phyloP scores from a whole-genome alignment of 64 coral and sea anemone species.

The Actinia equina region DNA sequence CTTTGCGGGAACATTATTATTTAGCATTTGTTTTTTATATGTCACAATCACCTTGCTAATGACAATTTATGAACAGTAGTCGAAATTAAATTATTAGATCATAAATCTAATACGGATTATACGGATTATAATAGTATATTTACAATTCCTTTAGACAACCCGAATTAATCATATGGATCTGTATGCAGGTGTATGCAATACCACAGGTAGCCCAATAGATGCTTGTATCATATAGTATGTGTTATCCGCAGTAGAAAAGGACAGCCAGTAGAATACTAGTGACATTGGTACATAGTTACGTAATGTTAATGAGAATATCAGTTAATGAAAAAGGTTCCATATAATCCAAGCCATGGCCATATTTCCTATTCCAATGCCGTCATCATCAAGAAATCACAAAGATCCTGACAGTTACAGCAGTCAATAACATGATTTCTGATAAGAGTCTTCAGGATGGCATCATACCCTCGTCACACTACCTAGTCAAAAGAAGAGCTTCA shows the following conservation, averaged over 20 bases:
- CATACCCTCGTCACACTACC: conserved; percentile 30
- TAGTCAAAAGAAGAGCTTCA: conserved; percentile 33
- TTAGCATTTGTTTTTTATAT: no score
- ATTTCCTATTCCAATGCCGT: background rate
- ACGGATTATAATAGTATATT: background rate
- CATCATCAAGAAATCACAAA: background rate
- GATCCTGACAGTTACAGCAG: background rate
- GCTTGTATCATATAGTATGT: no score
- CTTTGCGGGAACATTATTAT: no score
- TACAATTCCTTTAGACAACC: background rate
- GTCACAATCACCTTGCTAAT: no score
- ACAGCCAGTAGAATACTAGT: no score
- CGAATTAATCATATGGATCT: background rate
- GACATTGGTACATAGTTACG: no score
- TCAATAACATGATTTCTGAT: background rate
- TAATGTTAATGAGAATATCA: no score
- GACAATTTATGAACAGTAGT: no score
- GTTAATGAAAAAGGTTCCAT: background rate
- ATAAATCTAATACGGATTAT: no score
- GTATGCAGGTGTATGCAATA: background rate
- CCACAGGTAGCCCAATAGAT: conserved; percentile 18
- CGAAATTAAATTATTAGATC: background rate
- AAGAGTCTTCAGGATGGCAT: background rate
- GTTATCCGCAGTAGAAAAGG: no score
- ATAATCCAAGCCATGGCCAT: background rate